Evolutionary conservation across 2,888 invertebrate species (phyloP), one percentile per base, ranked within the genome.

Genomic region (Pachymerium ferrugineum): DNA sequence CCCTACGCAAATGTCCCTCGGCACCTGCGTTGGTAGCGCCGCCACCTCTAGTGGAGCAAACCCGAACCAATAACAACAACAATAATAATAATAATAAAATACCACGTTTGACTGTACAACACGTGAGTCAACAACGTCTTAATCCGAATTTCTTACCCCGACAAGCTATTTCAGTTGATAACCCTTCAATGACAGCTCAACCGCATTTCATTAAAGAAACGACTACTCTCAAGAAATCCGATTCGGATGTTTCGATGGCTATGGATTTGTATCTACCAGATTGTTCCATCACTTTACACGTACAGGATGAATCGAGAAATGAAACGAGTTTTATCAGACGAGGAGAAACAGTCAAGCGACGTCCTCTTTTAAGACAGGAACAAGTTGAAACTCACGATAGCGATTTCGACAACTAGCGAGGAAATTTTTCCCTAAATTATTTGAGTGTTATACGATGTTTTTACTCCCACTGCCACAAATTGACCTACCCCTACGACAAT

Each of bases 281-380:
- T 79, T 87, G 86, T 78, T 86, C 88, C 12, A 86, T 88, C 22
- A 88, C 83, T 22, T 80, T 86, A 75, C 82, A 83, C 75, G 83
- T 86, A 22, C 81, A 83, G 82, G 88, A 83, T 84, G 86, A 78
- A 84, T 86, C 54, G 47, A 76, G 74, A 73, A 5, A 5, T n/a
- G 25, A 73, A 10, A 14, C 47, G 10, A 25, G 70, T 28, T 19
- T 30, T 12, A 19, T 73, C 5, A 71, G 25, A n/a, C 72, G 77
- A 14, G 86, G 86, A 5, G 88, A 88, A 78, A 88, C 88, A 0
- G 88, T 90, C 62, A 88, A 90, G 70, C 86, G 91, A 62, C 90
- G 91, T 80, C 88, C 91, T 70, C 85, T 93, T 62, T 86, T 89
- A 8, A 84, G 93, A 6, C 93, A 93, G 80, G 88, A 89, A 77